Conservation (phyloP, 2,797 vertebrate species). For the Oryzias sinensis region DNA sequence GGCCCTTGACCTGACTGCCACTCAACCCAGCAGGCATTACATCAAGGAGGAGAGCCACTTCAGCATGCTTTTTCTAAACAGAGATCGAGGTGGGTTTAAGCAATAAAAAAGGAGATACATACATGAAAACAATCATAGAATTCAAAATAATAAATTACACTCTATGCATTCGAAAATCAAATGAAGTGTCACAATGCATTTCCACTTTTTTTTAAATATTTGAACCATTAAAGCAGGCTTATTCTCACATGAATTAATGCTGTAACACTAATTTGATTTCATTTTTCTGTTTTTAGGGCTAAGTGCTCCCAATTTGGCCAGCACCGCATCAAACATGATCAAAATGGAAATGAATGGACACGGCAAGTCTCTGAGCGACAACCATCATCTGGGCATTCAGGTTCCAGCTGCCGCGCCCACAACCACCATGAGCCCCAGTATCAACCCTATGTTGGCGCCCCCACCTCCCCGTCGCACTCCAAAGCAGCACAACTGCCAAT, state of each 20-base stretch:
- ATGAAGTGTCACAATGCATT: too few relatives aligned
- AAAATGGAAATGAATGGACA: conserved; percentile 99
- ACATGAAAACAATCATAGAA: not conserved
- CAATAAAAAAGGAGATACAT: conserved; percentile 32
- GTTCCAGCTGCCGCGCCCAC: conserved; percentile 84
- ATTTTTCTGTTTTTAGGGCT: conserved; percentile 75
- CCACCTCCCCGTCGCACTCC: conserved; percentile 95
- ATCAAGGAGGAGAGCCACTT: conserved; percentile 97
- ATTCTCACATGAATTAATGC: not conserved
- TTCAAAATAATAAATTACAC: too few relatives aligned
- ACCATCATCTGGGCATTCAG: conserved; percentile 88
- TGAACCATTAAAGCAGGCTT: too few relatives aligned
- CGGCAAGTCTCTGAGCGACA: conserved; percentile 90
- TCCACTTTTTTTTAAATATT: too few relatives aligned
- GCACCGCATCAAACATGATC: conserved; percentile 90
- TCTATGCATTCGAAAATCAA: too few relatives aligned
- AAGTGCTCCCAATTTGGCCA: conserved; percentile 87
- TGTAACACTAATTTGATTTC: not conserved
- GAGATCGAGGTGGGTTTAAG: conserved; percentile 96
- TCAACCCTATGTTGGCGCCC: conserved; percentile 95
- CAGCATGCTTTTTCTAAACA: conserved; percentile 95
- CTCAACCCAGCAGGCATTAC: conserved; percentile 84
- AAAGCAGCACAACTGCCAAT: conserved; percentile 99
- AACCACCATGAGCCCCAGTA: conserved; percentile 88
- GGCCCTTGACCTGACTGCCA: conserved; percentile 94